phyloP scores from a whole-genome alignment of 1,140 invertebrate genomes.

The Drosophila dunni region DNA sequence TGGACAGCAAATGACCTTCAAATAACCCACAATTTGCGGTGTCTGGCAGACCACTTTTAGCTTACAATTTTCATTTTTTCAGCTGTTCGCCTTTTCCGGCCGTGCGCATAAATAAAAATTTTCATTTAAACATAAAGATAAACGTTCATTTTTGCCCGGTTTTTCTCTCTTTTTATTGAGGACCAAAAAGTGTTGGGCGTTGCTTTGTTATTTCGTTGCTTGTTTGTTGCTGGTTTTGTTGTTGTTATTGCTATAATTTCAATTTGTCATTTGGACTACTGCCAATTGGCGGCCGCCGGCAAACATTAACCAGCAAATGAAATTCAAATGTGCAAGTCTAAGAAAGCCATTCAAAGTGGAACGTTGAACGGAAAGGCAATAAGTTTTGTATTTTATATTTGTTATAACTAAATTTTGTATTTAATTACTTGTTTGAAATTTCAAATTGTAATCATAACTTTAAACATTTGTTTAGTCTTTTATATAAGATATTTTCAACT shows the following conservation, averaged over 20 bases:
- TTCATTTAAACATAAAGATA: constrained; percentile 81
- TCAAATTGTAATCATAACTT: neutral
- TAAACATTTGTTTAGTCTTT: too few relatives aligned
- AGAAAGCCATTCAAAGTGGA: neutral
- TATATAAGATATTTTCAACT: too few relatives aligned
- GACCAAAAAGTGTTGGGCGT: constrained; percentile 39
- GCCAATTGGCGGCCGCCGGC: constrained; percentile 68
- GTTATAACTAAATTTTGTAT: constrained; percentile 9
- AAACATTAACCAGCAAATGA: constrained; percentile 73
- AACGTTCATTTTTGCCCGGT: constrained; percentile 61
- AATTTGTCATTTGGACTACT: constrained; percentile 76
- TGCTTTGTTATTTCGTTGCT: constrained; percentile 33
- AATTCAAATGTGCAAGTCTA: constrained; percentile 57
- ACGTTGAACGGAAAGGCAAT: constrained; percentile 30
- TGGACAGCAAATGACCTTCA: constrained; percentile 67
- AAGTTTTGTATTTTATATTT: constrained; percentile 39
- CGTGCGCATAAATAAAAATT: constrained; percentile 78
- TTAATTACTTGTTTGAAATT: neutral
- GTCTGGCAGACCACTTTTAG: constrained; percentile 52
- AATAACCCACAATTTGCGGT: constrained; percentile 66
- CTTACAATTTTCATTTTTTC: constrained; percentile 47
- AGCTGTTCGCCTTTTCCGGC: constrained; percentile 65
- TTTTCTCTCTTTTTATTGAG: constrained; percentile 27
- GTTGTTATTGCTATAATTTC: constrained; percentile 66
- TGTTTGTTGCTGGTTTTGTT: constrained; percentile 7